Base-by-base conservation (phyloP, 2,888 invertebrate genomes). In the Amaurobius ferox region DNA sequence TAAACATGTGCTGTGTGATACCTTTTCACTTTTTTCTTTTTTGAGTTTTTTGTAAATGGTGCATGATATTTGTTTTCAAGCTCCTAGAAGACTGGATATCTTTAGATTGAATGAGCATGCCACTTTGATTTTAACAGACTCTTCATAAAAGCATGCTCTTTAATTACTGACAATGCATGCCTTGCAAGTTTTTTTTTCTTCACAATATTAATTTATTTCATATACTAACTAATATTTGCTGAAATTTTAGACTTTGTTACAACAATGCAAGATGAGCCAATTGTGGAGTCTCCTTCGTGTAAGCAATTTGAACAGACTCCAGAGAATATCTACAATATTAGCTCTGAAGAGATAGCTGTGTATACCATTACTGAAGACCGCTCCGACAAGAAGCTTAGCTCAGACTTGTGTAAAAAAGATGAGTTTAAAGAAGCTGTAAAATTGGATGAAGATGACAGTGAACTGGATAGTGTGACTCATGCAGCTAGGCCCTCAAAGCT, bases 161-260 rank as follows among this genome's bases (percentile, higher is more conserved):
- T 19, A 62, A 55, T 72, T 73, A 66, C n/a, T n/a, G 55, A 68
- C 72, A 55, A 55, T 67, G 71, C 71, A 77, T 77, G 83, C 83
- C 77, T 72, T 76, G 62, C 16, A 16, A 40, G 55, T 26, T 55
- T 30, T 71, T 72, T 70, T 71, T 74, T 66, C 1, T 16, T 66
- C 9, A 7, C 35, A 32, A n/a, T 66, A 35, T 35, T 32, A 5
- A 30, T 35, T 71, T 72, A 55, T 71, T 80, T 68, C 23, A 70
- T 67, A 67, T 77, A 35, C 64, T 85, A 66, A 85, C 62, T 77
- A 72, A 78, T 85, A 85, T 78, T 77, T 85, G 64, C 77, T 85
- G 77, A 85, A 85, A 64, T 85, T 85, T 85, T 85, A 85, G 83
- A 85, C 26, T 64, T 44, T 64, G 66, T 67, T n/a, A 66, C 71